Conservation (phyloP, 2,113 vertebrate species). For the Bambusicola thoracicus region DNA sequence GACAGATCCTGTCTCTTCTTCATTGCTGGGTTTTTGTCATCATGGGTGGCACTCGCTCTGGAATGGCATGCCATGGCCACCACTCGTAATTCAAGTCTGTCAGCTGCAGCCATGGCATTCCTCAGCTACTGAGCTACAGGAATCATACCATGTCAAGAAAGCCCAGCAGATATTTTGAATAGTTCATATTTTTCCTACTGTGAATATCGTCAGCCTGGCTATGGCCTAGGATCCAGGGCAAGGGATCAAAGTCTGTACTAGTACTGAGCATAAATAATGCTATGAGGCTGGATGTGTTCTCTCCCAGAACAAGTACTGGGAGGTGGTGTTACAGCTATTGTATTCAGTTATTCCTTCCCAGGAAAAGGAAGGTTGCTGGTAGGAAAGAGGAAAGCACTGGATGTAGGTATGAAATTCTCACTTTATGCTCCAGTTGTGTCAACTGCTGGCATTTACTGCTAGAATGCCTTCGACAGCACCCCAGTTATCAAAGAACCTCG, state of each 20-base stretch:
- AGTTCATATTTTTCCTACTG: not conserved
- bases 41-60: not conserved
- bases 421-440: not conserved
- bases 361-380: not conserved
- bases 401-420: not conserved
- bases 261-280: not conserved
- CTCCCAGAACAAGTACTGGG: not conserved
- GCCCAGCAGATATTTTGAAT: not conserved
- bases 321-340: not conserved
- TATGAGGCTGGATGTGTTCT: not conserved
- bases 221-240: not conserved
- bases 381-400: not conserved
- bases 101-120: not conserved
- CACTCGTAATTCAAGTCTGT: not conserved
- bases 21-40: not conserved
- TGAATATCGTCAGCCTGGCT: not conserved
- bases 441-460: not conserved
- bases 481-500: not conserved
- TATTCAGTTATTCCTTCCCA: not conserved
- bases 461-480: not conserved
- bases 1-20: not conserved
- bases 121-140: not conserved
- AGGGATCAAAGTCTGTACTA: not conserved
- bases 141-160: not conserved
- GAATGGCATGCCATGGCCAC: not conserved